phyloP scores from a whole-genome alignment of 2,797 vertebrate species.

The Takifugu ocellatus region DNA sequence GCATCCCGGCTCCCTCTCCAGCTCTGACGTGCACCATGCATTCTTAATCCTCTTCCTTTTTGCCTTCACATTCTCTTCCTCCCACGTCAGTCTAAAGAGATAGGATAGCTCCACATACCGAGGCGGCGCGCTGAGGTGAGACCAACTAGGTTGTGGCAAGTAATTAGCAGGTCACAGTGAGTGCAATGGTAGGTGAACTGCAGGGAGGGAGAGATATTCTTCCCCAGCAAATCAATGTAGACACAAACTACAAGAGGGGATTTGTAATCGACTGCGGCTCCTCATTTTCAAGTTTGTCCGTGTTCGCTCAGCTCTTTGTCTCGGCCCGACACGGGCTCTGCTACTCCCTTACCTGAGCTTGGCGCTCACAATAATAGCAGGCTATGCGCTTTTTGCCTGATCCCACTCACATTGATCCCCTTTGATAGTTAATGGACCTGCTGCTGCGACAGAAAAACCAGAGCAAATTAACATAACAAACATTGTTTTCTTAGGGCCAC shows the following conservation, averaged over 20 bases:
- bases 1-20: constrained; percentile 11
- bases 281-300: constrained; percentile 40
- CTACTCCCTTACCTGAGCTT: constrained; percentile 14
- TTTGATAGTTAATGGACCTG: constrained; percentile 37
- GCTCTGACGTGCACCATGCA: constrained; percentile 33
- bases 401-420: constrained; percentile 42
- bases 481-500: constrained; percentile 1
- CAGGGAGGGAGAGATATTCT: constrained; percentile 54
- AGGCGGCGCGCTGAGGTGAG: constrained; percentile 34
- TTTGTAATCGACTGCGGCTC: constrained; percentile 69
- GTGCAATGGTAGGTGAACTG: constrained; percentile 65
- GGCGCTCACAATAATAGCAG: constrained; percentile 21
- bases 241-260: constrained; percentile 66
- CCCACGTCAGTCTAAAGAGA: constrained; percentile 15
- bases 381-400: constrained; percentile 35
- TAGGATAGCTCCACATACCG: constrained; percentile 19
- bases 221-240: constrained; percentile 72
- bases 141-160: constrained; percentile 57
- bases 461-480: constrained; percentile 29
- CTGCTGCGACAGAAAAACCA: constrained; percentile 23
- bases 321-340: neutral
- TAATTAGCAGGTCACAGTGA: constrained; percentile 72
- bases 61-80: constrained; percentile 20
- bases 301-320: constrained; percentile 12
- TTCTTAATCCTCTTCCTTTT: constrained; percentile 45